Percentiles rank a stretch among this genome's conserved stretches.
Evolutionary conservation across 1,140 invertebrate species (phyloP).

Genomic region (Lordiphosa clarofinis): DNA sequence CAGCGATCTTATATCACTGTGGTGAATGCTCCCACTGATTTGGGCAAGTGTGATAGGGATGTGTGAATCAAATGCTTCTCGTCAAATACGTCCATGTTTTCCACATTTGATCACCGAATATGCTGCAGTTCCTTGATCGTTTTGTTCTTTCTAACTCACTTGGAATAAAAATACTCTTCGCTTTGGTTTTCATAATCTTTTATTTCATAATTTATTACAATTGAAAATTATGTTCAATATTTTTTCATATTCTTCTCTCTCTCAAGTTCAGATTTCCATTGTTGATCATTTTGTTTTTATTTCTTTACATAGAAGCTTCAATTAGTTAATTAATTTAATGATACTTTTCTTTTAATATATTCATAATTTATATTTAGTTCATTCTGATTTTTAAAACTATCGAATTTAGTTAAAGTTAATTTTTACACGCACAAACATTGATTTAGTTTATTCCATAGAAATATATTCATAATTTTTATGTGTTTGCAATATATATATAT

Average conservation of each 20-base stretch:
- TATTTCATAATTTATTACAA: constrained; percentile 77
- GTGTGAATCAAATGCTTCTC: too few relatives aligned
- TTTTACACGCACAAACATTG: constrained; percentile 78
- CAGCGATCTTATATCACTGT: too few relatives aligned
- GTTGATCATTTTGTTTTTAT: constrained; percentile 47
- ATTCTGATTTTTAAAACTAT: constrained; percentile 56
- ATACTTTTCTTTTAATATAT: constrained; percentile 68
- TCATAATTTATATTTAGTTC: constrained; percentile 53
- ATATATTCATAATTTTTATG: constrained; percentile 51
- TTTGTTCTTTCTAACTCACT: too few relatives aligned
- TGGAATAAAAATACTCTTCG: constrained; percentile 4
- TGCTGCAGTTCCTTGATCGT: too few relatives aligned
- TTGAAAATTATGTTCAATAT: constrained; percentile 75
- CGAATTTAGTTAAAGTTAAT: constrained; percentile 74
- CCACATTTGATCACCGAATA: too few relatives aligned
- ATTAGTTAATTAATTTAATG: constrained; percentile 77
- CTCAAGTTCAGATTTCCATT: constrained; percentile 17
- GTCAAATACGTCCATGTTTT: too few relatives aligned
- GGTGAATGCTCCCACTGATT: too few relatives aligned
- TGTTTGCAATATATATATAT: constrained; percentile 35
- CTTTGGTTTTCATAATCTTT: constrained; percentile 69
- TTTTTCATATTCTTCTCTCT: constrained; percentile 50
- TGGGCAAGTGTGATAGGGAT: too few relatives aligned
- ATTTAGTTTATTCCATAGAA: constrained; percentile 69
- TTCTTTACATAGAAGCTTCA: constrained; percentile 78